Evolutionary conservation across 2,797 vertebrate species (phyloP).

Genomic region (Halcyon smyrnensis): DNA sequence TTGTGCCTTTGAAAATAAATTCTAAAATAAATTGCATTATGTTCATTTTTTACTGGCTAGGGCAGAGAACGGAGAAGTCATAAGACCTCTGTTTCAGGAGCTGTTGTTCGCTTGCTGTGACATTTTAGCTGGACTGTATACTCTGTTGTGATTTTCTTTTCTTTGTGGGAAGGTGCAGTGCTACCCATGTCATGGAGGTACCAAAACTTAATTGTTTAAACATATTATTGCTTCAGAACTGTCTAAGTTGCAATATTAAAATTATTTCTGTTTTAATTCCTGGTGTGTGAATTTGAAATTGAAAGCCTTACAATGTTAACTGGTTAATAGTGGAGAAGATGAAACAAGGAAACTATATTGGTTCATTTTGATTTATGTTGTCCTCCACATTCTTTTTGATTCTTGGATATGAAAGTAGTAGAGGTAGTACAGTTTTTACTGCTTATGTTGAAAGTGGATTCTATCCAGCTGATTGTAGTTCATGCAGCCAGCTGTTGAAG

Average conservation of each 20-base stretch:
- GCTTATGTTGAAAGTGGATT: slow-evolving; percentile 31
- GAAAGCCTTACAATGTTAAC: neutral
- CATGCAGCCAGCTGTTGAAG: slow-evolving; percentile 63
- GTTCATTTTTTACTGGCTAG: neutral
- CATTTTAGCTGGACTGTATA: neutral
- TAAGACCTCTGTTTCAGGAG: neutral
- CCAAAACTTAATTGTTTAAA: neutral
- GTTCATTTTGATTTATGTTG: slow-evolving; percentile 10
- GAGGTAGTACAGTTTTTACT: neutral
- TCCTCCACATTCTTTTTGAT: neutral
- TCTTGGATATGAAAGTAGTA: neutral
- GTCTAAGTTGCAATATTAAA: neutral
- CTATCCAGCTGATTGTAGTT: slow-evolving; percentile 55
- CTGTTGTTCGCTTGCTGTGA: neutral
- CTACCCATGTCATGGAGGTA: neutral
- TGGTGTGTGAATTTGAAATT: neutral
- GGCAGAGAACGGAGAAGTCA: neutral
- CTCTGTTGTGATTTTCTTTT: neutral
- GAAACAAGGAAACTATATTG: neutral
- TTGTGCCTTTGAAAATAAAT: neutral
- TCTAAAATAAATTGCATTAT: neutral
- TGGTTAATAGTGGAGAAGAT: neutral
- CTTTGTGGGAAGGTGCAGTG: neutral
- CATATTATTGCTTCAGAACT: neutral
- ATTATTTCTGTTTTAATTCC: neutral